A percentile compares a stretch with the other conserved stretches of the same genome.
These are phyloP conservation scores for Halictus ligatus DNA, from an alignment of 2,888 invertebrate genomes.

Conservation along the genomic window DNA sequence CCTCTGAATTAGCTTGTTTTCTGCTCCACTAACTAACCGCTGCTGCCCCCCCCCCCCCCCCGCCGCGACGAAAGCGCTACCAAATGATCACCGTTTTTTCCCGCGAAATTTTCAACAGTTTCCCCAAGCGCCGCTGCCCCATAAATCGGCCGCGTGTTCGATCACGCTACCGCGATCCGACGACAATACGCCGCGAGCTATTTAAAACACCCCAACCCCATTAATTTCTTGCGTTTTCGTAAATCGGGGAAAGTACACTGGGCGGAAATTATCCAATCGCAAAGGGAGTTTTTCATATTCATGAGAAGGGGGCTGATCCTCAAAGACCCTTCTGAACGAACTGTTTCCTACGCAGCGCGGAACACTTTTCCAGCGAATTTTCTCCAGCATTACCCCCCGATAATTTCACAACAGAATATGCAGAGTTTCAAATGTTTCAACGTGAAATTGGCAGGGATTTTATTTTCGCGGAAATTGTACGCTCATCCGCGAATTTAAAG, in stretches of 20 bases:
- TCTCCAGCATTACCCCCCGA: background rate
- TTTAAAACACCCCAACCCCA: background rate
- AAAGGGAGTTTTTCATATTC: background rate
- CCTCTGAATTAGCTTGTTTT: constrained; percentile 61
- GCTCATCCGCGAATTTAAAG: too few species aligned
- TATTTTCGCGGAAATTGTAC: too few species aligned
- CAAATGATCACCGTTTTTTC: constrained; percentile 51
- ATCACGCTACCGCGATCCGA: background rate
- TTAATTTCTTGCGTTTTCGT: background rate
- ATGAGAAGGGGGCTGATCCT: background rate
- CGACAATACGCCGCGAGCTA: background rate
- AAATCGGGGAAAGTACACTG: background rate
- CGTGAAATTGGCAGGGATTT: too few species aligned
- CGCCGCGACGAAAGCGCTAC: constrained; percentile 41
- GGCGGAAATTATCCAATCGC: background rate
- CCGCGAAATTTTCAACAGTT: constrained; percentile 43
- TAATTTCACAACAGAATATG: background rate
- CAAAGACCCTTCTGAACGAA: background rate
- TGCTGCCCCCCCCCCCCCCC: too few species aligned
- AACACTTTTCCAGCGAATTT: background rate
- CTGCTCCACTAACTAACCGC: constrained; percentile 49
- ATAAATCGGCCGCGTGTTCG: background rate
- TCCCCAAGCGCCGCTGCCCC: background rate
- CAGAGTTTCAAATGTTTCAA: background rate
- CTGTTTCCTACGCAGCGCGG: background rate